Percentiles rank a stretch among this genome's conserved stretches.
These are phyloP conservation scores for Clistopyga incitator DNA, from an alignment of 2,888 invertebrate genomes.

Conservation along the genomic window DNA sequence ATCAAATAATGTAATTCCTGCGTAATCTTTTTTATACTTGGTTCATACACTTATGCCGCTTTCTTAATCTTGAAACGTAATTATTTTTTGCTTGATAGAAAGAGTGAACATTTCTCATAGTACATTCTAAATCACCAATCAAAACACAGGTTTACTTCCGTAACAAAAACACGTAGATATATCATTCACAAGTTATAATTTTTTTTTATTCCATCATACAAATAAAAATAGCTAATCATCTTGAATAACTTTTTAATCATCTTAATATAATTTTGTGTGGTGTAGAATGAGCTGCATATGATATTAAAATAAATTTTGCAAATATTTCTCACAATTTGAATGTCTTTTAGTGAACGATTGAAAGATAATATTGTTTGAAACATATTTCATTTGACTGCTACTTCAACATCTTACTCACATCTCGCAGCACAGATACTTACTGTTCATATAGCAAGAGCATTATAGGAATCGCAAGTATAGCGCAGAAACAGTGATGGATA, in stretches of 20 bases:
- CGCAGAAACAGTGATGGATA: constrained; percentile 36
- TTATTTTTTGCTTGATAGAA: no score
- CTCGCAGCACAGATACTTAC: not conserved
- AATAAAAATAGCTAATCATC: no score
- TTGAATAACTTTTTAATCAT: no score
- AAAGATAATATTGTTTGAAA: not conserved
- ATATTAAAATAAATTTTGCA: not conserved
- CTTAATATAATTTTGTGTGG: no score
- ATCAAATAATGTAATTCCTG: not conserved
- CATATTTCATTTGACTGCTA: not conserved
- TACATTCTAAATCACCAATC: no score
- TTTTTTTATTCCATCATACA: no score
- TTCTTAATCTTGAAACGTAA: not conserved
- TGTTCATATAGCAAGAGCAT: constrained; percentile 30
- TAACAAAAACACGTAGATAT: no score
- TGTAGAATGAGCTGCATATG: not conserved
- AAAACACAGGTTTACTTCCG: no score
- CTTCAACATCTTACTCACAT: constrained; percentile 1
- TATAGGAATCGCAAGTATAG: constrained; percentile 26
- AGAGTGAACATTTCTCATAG: no score
- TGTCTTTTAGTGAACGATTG: not conserved
- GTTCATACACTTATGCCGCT: not conserved
- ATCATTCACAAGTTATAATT: no score
- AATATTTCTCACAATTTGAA: not conserved
- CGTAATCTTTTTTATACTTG: not conserved